Evolutionary conservation across 2,888 invertebrate genomes (phyloP).

Genomic region (Teleogryllus oceanicus): DNA sequence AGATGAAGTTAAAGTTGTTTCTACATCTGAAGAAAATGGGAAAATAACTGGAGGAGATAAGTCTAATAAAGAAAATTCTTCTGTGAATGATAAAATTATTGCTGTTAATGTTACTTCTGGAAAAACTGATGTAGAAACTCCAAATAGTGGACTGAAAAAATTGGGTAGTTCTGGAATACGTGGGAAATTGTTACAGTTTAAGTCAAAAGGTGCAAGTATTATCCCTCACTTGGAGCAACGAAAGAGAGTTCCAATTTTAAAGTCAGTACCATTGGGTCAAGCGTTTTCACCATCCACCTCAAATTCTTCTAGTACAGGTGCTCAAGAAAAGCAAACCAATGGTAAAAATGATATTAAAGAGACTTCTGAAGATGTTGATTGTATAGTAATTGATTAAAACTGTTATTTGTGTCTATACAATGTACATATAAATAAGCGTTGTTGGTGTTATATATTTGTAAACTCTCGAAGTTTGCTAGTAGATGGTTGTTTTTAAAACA

Average conservation of each 20-base stretch:
- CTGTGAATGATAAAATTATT: no score
- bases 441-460: no score
- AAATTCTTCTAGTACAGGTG: background rate
- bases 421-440: no score
- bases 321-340: background rate
- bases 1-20: background rate
- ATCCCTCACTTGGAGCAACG: background rate
- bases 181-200: background rate
- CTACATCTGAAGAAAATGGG: background rate
- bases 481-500: no score
- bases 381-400: no score
- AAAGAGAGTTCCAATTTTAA: constrained; percentile 6
- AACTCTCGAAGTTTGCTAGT: no score
- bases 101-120: background rate
- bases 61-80: no score
- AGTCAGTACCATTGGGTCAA: background rate
- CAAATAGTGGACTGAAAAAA: background rate
- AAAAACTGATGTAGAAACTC: background rate
- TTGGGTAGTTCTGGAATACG: background rate
- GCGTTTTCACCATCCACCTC: background rate
- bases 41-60: no score
- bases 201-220: background rate
- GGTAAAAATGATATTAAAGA: background rate
- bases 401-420: no score
- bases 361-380: no score